Evolutionary conservation across 2,797 vertebrate genomes (phyloP), one percentile per base, ranked within the genome.

Genomic region (Erithacus rubecula): DNA sequence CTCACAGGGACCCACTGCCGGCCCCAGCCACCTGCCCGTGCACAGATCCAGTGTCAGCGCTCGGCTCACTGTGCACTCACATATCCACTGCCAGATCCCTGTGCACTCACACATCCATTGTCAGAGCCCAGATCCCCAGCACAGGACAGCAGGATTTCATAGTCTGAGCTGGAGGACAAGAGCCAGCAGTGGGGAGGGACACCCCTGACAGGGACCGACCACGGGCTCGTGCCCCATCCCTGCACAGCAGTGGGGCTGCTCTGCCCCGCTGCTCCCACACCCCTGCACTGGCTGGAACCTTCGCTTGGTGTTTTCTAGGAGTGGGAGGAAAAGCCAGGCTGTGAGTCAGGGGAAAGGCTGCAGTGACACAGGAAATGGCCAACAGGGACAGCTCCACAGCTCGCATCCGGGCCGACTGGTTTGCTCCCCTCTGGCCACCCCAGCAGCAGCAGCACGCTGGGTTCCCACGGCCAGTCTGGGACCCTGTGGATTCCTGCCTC

Each of bases 351-450:
- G 34, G 47, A 65, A 58, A 67, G 72, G 51, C 74, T 64, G 77
- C 86, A 30, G 52, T 58, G 78, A 75, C 80, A 83, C 76, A 90
- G 92, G 90, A 96, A 96, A 87, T 37, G 29, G 51, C 70, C 87
- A 11, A 58, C 67, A 44, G 0, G 32, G 83, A 78, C 83, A 69
- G 27, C 47, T 71, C 49, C 63, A 51, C 43, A 21, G 1, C 18
- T 4, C 9, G 34, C 80, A 75, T 75, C 90, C 6, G 12, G 79
- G 32, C 67, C 4, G 44, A 37, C 64, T 63, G 5, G 0, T 46
- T 44, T 56, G 60, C 47, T 68, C 63, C 80, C 81, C 92, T 67
- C 77, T 19, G 67, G 67, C 47, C 49, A 37, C 16, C 63, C 79
- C 76, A 49, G 84, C 52, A 82, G 87, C 67, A 60, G 41, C 39